These are phyloP conservation scores for Progne subis DNA, from an alignment of 2,113 vertebrate species.

Conservation along the genomic window DNA sequence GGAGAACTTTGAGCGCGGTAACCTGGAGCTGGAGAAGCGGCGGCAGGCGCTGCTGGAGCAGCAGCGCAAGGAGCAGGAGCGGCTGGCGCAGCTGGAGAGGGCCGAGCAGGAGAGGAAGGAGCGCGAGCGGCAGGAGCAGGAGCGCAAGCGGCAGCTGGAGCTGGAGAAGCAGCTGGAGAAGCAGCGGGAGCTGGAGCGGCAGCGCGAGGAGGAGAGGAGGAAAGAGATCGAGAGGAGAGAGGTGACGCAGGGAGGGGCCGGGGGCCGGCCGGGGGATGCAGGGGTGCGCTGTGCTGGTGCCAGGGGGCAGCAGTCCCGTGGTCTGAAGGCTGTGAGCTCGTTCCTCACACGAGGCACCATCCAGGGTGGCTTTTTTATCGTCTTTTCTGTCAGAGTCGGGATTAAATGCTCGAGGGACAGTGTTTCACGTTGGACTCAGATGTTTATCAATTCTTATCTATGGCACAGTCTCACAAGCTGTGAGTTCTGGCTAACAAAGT, in stretches of 20 bases:
- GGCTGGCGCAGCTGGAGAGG: slow-evolving; percentile 88
- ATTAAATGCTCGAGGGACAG: too few relatives aligned
- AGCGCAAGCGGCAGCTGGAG: slow-evolving; percentile 90
- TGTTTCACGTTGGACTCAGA: too few relatives aligned
- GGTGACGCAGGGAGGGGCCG: slow-evolving; percentile 64
- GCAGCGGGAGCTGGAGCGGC: slow-evolving; percentile 81
- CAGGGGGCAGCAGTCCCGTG: background rate
- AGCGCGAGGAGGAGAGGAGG: slow-evolving; percentile 86
- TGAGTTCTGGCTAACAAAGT: too few relatives aligned
- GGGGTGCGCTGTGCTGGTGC: background rate
- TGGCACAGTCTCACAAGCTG: too few relatives aligned
- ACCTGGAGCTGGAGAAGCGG: slow-evolving; percentile 94
- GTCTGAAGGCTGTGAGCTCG: too few relatives aligned
- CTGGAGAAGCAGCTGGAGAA: slow-evolving; percentile 92
- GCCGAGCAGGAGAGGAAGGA: slow-evolving; percentile 93
- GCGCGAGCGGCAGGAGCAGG: slow-evolving; percentile 90
- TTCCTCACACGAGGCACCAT: background rate
- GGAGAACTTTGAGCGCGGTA: slow-evolving; percentile 97
- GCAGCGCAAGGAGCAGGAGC: slow-evolving; percentile 95
- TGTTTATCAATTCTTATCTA: too few relatives aligned
- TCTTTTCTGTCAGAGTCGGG: too few relatives aligned
- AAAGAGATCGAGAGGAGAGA: slow-evolving; percentile 90
- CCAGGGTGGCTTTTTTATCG: too few relatives aligned
- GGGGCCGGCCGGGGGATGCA: background rate
- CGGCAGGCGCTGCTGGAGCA: slow-evolving; percentile 92